phyloP scores from a whole-genome alignment of 2,113 vertebrate genomes.

The Pipra filicauda region DNA sequence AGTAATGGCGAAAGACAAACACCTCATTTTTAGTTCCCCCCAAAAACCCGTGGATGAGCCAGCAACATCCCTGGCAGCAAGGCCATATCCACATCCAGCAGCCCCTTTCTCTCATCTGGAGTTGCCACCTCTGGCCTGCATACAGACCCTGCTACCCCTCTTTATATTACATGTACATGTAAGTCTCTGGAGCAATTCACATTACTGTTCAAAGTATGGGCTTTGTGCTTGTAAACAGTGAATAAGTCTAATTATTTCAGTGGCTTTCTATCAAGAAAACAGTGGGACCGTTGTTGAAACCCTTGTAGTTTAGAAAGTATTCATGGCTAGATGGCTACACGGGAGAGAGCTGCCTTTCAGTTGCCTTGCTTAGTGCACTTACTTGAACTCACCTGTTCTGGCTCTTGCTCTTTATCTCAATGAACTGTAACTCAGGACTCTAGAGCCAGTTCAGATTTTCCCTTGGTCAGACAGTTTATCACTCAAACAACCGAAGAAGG shows the following conservation, averaged over 20 bases:
- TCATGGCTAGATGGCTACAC: not conserved
- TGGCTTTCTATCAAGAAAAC: not conserved
- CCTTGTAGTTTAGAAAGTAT: slow-evolving; percentile 4
- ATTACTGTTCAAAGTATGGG: not conserved
- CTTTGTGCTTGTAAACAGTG: not conserved
- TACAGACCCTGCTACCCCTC: not conserved
- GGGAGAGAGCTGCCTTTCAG: not conserved
- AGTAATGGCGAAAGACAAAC: not conserved
- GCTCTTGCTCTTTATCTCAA: not conserved
- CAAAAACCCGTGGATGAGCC: not conserved
- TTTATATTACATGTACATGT: not conserved
- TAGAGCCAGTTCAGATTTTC: not conserved
- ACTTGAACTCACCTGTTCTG: not conserved
- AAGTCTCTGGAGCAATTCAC: rapidly evolving
- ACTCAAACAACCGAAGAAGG: not conserved
- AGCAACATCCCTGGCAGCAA: not conserved
- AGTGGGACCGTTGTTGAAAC: not conserved
- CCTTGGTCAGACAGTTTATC: not conserved
- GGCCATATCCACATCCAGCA: not conserved
- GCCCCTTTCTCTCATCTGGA: not conserved
- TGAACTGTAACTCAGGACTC: not conserved
- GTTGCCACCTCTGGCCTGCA: not conserved
- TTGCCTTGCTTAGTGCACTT: not conserved
- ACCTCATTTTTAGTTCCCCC: not conserved
- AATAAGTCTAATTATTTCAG: not conserved